Conservation (phyloP, 2,888 invertebrate species). For the Lamproptera curius region DNA sequence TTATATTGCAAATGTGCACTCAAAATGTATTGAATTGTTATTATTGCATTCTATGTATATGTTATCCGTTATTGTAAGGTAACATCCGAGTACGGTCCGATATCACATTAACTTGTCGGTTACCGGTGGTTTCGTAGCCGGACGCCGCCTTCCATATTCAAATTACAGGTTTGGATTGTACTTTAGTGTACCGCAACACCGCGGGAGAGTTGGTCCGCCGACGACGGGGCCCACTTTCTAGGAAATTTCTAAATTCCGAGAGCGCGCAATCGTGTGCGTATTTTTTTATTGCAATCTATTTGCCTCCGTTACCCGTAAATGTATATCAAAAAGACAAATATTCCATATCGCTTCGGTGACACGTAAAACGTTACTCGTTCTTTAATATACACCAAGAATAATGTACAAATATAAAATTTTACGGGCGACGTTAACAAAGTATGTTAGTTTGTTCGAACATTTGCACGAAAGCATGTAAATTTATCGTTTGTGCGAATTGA, state of each 20-base stretch:
- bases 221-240: constrained; percentile 42
- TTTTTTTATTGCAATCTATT: constrained; percentile 23
- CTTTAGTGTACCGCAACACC: constrained; percentile 33
- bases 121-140: constrained; percentile 26
- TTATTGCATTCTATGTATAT: no score
- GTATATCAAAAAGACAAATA: constrained; percentile 2
- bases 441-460: no score
- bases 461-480: no score
- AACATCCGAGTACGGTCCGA: constrained; percentile 41
- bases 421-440: neutral
- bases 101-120: constrained; percentile 42
- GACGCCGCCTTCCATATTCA: constrained; percentile 51
- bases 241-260: constrained; percentile 44
- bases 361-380: neutral
- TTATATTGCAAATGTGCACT: no score
- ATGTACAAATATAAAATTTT: neutral
- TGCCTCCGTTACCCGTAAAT: neutral
- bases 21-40: no score
- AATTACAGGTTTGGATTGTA: constrained; percentile 61
- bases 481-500: no score
- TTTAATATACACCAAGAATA: neutral
- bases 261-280: constrained; percentile 25
- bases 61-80: constrained; percentile 21
- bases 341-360: neutral
- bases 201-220: constrained; percentile 37